Conservation (phyloP, 2,113 vertebrate species). For the Clarias batrachus region DNA sequence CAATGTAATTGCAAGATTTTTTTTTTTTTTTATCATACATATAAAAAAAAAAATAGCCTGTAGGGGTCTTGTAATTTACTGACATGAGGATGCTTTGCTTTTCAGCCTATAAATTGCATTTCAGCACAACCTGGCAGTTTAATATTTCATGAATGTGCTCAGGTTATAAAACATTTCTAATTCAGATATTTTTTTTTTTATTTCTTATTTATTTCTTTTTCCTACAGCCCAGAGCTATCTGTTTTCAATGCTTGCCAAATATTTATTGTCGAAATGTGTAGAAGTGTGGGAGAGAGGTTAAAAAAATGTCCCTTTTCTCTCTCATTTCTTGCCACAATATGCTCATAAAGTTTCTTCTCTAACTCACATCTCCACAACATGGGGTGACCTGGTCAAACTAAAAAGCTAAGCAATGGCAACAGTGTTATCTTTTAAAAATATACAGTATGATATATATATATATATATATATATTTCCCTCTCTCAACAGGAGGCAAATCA, state of each 20-base stretch:
- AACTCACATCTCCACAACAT: not conserved
- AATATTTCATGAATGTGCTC: not conserved
- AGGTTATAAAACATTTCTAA: not conserved
- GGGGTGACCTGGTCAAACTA: not conserved
- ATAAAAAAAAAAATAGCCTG: not conserved
- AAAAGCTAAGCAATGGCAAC: not conserved
- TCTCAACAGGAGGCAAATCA: not conserved
- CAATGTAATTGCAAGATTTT: not conserved
- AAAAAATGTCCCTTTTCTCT: not conserved
- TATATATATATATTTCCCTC: not conserved
- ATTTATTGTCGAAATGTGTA: not conserved
- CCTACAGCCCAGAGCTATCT: not conserved
- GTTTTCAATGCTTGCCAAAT: not conserved
- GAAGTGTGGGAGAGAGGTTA: slow-evolving; percentile 16
- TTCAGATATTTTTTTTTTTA: not conserved
- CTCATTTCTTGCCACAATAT: not conserved
- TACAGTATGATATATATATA: not conserved
- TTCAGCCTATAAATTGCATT: slow-evolving; percentile 1
- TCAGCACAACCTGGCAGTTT: not conserved
- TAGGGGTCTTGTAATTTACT: not conserved
- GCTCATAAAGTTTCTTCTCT: not conserved
- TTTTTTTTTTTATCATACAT: no score
- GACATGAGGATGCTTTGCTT: not conserved
- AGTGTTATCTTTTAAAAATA: not conserved
- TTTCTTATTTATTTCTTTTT: not conserved